Evolutionary conservation across 2,888 invertebrate genomes (phyloP).

Genomic region (Diarsia mendica): DNA sequence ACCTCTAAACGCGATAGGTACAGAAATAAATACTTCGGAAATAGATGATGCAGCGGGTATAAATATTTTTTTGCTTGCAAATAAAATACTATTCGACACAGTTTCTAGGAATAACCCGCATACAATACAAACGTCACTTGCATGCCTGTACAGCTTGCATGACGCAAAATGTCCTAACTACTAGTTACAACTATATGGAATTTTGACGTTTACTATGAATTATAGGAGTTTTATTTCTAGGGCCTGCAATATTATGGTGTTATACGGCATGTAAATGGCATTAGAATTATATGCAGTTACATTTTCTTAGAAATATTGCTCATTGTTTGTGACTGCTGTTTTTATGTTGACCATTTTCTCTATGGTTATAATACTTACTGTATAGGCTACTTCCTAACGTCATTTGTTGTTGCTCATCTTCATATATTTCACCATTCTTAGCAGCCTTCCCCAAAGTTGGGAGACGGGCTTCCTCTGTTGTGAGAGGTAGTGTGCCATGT

Average conservation of each 20-base stretch:
- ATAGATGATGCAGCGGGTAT: constrained; percentile 24
- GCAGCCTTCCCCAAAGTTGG: neutral
- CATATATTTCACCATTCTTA: neutral
- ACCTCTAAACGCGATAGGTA: constrained; percentile 34
- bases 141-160: constrained; percentile 47
- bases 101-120: constrained; percentile 53
- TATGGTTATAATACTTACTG: neutral
- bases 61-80: constrained; percentile 35
- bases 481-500: neutral
- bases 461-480: neutral
- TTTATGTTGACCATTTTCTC: constrained; percentile 4
- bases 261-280: constrained; percentile 30
- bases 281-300: constrained; percentile 35
- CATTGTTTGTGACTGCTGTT: constrained; percentile 13
- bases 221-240: constrained; percentile 51
- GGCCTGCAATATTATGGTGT: constrained; percentile 34
- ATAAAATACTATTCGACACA: constrained; percentile 44
- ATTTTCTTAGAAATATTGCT: constrained; percentile 47
- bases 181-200: constrained; percentile 29
- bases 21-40: constrained; percentile 48
- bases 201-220: constrained; percentile 46
- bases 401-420: neutral
- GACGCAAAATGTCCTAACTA: constrained; percentile 43
- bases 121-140: constrained; percentile 47
- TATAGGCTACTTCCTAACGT: neutral